Conservation (phyloP, 2,113 vertebrate genomes). For the Accipiter cooperii region DNA sequence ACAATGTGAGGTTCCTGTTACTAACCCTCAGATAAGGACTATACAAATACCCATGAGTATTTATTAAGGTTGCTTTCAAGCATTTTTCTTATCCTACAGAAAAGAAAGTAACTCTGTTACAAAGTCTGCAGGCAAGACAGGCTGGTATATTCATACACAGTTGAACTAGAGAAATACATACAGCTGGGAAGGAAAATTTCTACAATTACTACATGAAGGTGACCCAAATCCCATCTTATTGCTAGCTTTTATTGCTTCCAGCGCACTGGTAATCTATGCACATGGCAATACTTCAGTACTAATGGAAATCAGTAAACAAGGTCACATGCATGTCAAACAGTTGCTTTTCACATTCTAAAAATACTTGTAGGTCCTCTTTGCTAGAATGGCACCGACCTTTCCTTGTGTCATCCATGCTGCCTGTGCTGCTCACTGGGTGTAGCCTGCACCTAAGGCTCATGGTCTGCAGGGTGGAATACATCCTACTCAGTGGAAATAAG, state of each 20-base stretch:
- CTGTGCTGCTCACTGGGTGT: background rate
- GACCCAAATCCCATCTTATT: background rate
- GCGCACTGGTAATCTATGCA: background rate
- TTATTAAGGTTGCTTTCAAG: background rate
- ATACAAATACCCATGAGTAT: background rate
- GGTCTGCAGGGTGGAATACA: background rate
- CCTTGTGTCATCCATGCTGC: rapidly evolving
- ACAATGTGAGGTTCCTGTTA: background rate
- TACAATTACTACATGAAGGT: background rate
- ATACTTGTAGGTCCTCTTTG: background rate
- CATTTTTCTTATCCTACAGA: background rate
- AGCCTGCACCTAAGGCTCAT: background rate
- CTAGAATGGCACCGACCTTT: background rate
- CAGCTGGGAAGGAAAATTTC: background rate
- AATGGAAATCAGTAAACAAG: conserved; percentile 12
- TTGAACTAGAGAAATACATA: background rate
- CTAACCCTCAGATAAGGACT: background rate
- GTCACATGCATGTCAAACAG: background rate
- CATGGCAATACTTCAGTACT: background rate
- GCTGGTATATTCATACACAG: background rate
- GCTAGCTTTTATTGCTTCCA: background rate
- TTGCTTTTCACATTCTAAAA: background rate
- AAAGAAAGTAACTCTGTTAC: background rate
- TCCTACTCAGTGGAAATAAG: background rate
- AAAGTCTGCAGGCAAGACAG: background rate